Evolutionary conservation across 2,113 vertebrate species (phyloP).

Genomic region (Pterocles burchelli): DNA sequence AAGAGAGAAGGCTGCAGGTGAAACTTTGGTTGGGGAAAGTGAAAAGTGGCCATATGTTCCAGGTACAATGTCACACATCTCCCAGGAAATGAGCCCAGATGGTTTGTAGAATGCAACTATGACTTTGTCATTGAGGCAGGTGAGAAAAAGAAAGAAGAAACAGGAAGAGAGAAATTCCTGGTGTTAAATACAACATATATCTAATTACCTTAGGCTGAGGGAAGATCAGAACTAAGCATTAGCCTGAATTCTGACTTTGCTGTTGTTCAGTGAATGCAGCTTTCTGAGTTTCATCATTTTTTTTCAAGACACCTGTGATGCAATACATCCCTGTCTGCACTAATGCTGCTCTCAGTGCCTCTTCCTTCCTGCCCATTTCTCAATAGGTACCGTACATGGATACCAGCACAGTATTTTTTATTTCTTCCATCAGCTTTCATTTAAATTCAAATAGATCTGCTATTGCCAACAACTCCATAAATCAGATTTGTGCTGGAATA

Average conservation of each 20-base stretch:
- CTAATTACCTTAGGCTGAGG: not conserved
- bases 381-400: not conserved
- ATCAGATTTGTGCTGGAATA: not conserved
- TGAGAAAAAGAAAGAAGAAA: not conserved
- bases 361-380: not conserved
- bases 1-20: not conserved
- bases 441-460: not conserved
- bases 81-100: conserved; percentile 10
- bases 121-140: not conserved
- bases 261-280: not conserved
- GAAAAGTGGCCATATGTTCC: not conserved
- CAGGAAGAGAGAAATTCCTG: not conserved
- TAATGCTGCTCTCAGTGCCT: not conserved
- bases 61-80: not conserved
- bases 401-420: not conserved
- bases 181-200: not conserved
- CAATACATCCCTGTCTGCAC: not conserved
- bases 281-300: not conserved
- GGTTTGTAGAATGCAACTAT: not conserved
- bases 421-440: not conserved
- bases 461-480: not conserved
- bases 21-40: not conserved
- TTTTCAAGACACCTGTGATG: not conserved
- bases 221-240: not conserved
- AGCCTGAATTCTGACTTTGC: not conserved